Base-by-base conservation (phyloP, 2,888 invertebrate species). In the Macrophya alboannulata region DNA sequence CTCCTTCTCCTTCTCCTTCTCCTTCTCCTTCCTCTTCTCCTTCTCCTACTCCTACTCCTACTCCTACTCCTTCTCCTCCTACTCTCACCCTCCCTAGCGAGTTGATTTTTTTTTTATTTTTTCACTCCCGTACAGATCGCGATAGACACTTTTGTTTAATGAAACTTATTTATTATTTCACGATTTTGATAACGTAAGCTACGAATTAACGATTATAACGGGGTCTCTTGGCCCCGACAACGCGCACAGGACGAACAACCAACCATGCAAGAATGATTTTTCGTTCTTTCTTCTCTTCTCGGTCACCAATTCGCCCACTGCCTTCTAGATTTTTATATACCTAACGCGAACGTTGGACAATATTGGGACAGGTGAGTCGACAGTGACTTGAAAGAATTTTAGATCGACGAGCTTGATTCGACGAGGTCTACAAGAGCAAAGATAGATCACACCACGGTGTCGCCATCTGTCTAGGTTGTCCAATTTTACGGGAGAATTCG, bases 211-310 rank as follows among this genome's bases (percentile, higher is more conserved):
- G 77, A 77, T 55, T 21, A 74, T 40, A 74, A 51, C 21, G 45
- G 82, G 82, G 82, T 45, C 68, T 68, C 48, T 81, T 65, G 45
- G 59, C 79, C 71, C 71, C 71, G 55, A 82, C 21, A 45, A 85
- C 85, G 71, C 85, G 71, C 79, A 71, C 85, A 55, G 37, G 55
- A 85, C 43, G 65, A 85, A 85, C 87, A 85, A 87, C 86, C 86
- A 86, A 86, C 86, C 89, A 88, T 89, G 87, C 87, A 86, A 87
- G 85, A 87, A 88, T 87, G 88, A 88, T 87, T 86, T 85, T 85
- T 87, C 88, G 86, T 87, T 87, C 86, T 86, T 87, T 87, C 85
- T 87, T 84, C 87, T 87, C 82, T 82, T 68, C 82, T 82, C 68
- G 82, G 65, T 25, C 37, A 45, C 82, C 65, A 68, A 82, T 82